These are phyloP conservation scores for Sitta europaea DNA, from an alignment of 2,113 vertebrate genomes.

Conservation along the genomic window DNA sequence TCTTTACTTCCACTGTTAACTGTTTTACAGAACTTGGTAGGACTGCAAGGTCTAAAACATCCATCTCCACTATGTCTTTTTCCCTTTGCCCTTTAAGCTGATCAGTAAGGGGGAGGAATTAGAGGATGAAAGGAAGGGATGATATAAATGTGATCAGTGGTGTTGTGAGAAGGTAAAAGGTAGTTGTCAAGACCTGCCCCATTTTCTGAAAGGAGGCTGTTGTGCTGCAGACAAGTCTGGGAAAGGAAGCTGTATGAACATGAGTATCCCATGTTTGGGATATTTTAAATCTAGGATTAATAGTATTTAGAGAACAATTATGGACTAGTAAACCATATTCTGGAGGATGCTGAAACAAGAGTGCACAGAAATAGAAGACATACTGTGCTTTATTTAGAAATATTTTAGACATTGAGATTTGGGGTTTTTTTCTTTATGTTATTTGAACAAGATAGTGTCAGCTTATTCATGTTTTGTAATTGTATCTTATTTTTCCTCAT, in stretches of 20 bases:
- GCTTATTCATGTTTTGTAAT: background rate
- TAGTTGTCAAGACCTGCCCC: background rate
- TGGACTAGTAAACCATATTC: background rate
- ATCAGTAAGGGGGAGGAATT: background rate
- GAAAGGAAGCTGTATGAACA: background rate
- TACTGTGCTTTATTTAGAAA: background rate
- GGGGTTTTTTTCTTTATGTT: accelerated
- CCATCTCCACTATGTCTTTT: background rate
- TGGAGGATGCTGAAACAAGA: background rate
- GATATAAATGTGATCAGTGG: background rate
- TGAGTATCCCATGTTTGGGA: background rate
- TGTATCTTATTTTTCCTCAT: background rate
- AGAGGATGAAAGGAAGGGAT: background rate
- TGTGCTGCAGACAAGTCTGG: background rate
- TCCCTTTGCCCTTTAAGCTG: background rate
- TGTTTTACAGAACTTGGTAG: background rate
- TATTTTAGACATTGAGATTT: background rate
- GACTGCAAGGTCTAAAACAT: background rate
- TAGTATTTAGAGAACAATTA: background rate
- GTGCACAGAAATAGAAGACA: background rate
- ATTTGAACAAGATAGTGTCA: background rate
- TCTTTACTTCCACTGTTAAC: background rate
- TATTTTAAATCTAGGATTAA: background rate
- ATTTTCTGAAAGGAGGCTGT: background rate
- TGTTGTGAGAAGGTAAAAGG: background rate